These are phyloP conservation scores for Urosaurus nigricauda DNA, from an alignment of 2,797 vertebrate genomes.

Conservation along the genomic window DNA sequence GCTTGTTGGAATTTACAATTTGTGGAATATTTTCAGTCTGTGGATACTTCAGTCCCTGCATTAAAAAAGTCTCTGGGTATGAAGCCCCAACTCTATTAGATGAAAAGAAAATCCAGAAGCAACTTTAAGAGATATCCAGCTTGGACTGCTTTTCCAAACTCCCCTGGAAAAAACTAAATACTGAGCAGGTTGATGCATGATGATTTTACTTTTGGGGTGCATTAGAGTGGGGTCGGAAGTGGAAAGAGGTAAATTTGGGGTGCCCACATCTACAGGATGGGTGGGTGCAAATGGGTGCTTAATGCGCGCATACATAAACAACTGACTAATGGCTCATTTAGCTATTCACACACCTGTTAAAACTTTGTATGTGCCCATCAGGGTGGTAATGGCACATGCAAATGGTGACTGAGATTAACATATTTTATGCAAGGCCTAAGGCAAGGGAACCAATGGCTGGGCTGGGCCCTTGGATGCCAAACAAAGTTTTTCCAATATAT, in stretches of 20 bases:
- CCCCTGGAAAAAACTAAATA: no score
- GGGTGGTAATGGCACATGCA: background rate
- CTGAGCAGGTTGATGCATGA: background rate
- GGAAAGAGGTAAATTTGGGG: background rate
- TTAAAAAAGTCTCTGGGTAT: no score
- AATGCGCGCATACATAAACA: slow-evolving; percentile 33
- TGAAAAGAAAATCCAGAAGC: no score
- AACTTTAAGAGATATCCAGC: no score
- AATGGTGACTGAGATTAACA: slow-evolving; percentile 3
- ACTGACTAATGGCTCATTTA: slow-evolving; percentile 38
- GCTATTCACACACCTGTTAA: slow-evolving; percentile 55
- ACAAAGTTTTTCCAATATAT: background rate
- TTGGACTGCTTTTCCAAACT: no score
- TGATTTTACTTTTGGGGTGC: background rate
- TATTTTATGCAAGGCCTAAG: background rate
- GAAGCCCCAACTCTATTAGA: background rate
- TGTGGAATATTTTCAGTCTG: no score
- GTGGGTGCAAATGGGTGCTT: slow-evolving; percentile 28
- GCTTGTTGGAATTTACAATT: no score
- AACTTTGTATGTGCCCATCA: background rate
- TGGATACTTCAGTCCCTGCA: no score
- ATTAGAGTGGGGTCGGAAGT: background rate
- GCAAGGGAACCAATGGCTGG: background rate
- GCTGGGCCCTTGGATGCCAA: background rate
- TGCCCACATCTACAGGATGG: background rate